A percentile compares a stretch with the other conserved stretches of the same genome.
Conservation (phyloP, 2,797 vertebrate species). For the Synanceia verrucosa region DNA sequence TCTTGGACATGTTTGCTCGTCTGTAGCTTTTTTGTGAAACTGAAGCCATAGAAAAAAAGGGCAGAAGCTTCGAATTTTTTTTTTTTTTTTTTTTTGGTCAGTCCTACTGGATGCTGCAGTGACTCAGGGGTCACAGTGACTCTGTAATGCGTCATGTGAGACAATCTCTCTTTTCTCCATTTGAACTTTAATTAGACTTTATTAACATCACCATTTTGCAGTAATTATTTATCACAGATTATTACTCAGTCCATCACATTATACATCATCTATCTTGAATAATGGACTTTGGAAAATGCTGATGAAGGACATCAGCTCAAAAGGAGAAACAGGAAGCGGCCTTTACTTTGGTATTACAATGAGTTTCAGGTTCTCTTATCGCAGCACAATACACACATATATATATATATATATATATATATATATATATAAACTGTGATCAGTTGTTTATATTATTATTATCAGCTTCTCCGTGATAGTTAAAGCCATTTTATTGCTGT, state of each 20-base stretch:
- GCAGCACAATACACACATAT: constrained; percentile 25
- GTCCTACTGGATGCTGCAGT: constrained; percentile 8
- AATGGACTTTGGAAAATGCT: constrained; percentile 52
- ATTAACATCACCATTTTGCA: constrained; percentile 67
- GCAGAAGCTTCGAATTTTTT: no score
- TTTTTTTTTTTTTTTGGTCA: no score
- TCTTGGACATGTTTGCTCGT: no score
- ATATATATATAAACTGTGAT: no score
- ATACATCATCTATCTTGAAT: constrained; percentile 65
- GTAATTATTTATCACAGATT: constrained; percentile 78
- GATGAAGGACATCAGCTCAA: constrained; percentile 60
- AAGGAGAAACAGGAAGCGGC: constrained; percentile 17
- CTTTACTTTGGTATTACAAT: constrained; percentile 52
- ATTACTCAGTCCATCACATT: constrained; percentile 76
- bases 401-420: no score
- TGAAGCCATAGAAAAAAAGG: no score
- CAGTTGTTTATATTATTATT: no score
- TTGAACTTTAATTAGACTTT: constrained; percentile 74
- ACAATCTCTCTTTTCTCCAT: constrained; percentile 44
- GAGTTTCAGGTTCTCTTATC: constrained; percentile 51
- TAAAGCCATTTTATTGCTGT: background rate
- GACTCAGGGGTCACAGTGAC: constrained; percentile 34
- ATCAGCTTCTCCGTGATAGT: constrained; percentile 8
- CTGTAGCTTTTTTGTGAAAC: no score
- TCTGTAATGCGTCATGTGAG: constrained; percentile 42